Base-by-base conservation (phyloP, 92 coral and sea anemone genomes). In the Desmophyllum pertusum region DNA sequence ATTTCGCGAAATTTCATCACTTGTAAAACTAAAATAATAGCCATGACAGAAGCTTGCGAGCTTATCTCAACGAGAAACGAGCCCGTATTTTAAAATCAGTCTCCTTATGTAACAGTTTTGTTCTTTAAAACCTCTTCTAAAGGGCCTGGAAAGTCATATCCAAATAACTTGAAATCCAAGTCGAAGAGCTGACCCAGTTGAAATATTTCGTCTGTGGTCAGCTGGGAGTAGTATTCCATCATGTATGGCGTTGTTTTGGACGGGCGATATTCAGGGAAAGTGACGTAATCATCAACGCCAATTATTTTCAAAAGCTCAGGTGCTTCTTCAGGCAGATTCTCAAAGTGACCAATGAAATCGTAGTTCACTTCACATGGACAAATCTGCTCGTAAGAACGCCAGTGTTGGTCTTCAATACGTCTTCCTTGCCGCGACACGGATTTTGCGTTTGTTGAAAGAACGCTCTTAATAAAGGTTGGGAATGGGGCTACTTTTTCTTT, bases 351-450 rank as follows among this genome's bases (percentile, higher is more conserved):
- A 3, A 88, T 77, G 64, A 82, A 88, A 36, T 88, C 91, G 69
- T 82, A 88, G 37, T 70, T 57, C 41, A 83, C 81, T 53, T 83
- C 81, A 72, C 91, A 88, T 13, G 91, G 91, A 69, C 91, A 78
- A 61, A 88, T 77, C 53, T 70, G 70, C 30, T 78, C 91, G 75
- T 88, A 78, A 13, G 73, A 27, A 45, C 83, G 85, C 91, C 88
- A 83, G 68, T 88, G 91, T 36, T 78, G 85, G 66, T 88, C 73
- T 76, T 75, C 79, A 36, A 84, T 75, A 21, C 63, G 42, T 25
- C 42, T 38, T 10, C 35, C 70, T 5, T 33, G 57, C 31, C 46
- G 83, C 1, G 45, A 13, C 19, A n/a, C n/a, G n/a, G 19, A 55
- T 78, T 51, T 37, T 37, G n/a, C 43, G 25, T 50, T 68, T 0